These are phyloP conservation scores for Poeciliopsis paucimaculata DNA, from an alignment of 2,797 vertebrate genomes.

Conservation along the genomic window DNA sequence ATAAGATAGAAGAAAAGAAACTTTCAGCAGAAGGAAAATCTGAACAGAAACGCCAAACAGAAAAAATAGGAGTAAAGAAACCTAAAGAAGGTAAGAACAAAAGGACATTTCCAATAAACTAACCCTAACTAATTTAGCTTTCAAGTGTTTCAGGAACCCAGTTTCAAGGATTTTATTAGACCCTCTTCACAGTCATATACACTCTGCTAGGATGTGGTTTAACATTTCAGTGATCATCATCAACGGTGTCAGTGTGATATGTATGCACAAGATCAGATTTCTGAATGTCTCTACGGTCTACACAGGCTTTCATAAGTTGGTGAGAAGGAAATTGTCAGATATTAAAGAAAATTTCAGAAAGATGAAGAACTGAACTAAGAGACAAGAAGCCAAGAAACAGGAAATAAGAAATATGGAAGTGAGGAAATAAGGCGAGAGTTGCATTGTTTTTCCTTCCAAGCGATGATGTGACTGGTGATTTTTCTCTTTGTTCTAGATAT, in stretches of 20 bases:
- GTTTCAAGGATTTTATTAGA: neutral
- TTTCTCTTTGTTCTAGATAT: constrained; percentile 41
- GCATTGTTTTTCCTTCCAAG: neutral
- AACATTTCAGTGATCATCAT: neutral
- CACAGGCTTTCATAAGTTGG: neutral
- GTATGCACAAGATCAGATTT: neutral
- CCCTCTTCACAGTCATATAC: neutral
- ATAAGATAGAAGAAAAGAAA: neutral
- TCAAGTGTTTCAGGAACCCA: too few relatives aligned
- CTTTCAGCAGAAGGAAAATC: constrained; percentile 1
- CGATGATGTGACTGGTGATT: neutral
- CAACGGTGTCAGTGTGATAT: neutral
- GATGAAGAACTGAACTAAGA: neutral
- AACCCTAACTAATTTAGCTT: too few relatives aligned
- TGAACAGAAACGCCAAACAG: constrained; percentile 16
- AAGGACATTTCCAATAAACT: neutral
- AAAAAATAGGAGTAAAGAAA: neutral
- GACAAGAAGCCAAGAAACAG: neutral
- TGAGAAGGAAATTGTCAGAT: neutral
- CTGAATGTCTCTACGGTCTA: neutral
- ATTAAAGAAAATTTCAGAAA: neutral
- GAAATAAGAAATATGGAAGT: neutral
- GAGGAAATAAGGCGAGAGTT: neutral
- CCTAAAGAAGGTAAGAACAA: neutral
- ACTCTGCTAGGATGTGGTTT: neutral